Evolutionary conservation across 2,888 invertebrate genomes (phyloP), one percentile per base, ranked within the genome.

Genomic region (Synanthedon vespiformis): DNA sequence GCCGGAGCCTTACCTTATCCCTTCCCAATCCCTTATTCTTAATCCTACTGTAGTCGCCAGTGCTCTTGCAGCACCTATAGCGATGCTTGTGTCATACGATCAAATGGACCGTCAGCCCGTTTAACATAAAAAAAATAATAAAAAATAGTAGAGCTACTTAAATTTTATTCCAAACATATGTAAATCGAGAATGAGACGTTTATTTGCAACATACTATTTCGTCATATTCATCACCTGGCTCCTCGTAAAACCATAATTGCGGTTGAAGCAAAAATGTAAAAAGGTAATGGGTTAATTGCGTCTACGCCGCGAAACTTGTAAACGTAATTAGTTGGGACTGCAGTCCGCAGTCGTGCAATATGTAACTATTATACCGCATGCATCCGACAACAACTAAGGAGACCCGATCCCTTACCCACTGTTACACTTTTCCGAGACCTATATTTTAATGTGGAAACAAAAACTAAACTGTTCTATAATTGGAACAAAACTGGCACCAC

Each of bases 261-360:
- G 27, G 34, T 44, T 44, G n/a, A 14, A 44, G 44, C 14, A 51
- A 22, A 22, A 40, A 18, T n/a, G 22, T 18, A 49, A 50, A 50
- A 52, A 57, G 60, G 59, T 69, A 65, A 70, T 68, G 65, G 62
- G 63, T 64, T 67, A 66, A 68, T 68, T 62, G 59, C 61, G 56
- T 57, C 61, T 68, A 68, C 59, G 61, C 67, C 60, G 61, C 59
- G 58, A 58, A 64, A 64, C 59, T 58, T 58, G 54, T 57, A 53
- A 52, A 56, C 57, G 54, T 62, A 68, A 68, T 69, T 67, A 62
- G 58, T 44, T 44, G 44, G 13, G 44, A 44, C 44, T 14, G 44
- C 44, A 44, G 13, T 44, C 44, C 8, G 44, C 44, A 44, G 13
- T 44, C 44, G 44, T 14, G 44, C 44, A 44, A 44, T 44, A 44